These are phyloP conservation scores for Tadarida brasiliensis DNA, from an alignment of 2,797 vertebrate genomes.

Conservation along the genomic window DNA sequence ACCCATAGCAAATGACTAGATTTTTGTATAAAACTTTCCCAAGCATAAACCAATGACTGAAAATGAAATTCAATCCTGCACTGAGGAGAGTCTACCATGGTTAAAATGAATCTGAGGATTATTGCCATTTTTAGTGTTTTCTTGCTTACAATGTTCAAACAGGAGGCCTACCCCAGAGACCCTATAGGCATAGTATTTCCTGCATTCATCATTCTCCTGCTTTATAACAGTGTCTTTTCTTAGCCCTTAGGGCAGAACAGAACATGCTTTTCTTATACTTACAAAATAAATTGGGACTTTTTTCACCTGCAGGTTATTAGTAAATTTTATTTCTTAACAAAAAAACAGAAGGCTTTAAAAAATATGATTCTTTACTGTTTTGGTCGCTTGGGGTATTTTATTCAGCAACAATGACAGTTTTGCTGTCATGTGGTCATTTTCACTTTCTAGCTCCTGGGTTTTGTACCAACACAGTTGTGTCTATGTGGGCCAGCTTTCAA, in stretches of 20 bases:
- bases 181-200: constrained; percentile 26
- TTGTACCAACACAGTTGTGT: background rate
- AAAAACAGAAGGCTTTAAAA: constrained; percentile 11
- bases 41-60: constrained; percentile 52
- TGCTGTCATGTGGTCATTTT: background rate
- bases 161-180: background rate
- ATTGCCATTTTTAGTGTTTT: constrained; percentile 22
- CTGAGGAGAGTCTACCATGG: background rate
- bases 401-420: background rate
- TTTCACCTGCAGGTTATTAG: constrained; percentile 27
- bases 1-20: background rate
- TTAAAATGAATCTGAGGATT: constrained; percentile 10
- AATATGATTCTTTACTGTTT: constrained; percentile 4
- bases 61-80: constrained; percentile 22
- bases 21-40: constrained; percentile 47
- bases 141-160: constrained; percentile 38
- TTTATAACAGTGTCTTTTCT: constrained; percentile 71
- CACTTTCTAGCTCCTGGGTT: background rate
- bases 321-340: constrained; percentile 47
- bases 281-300: constrained; percentile 66
- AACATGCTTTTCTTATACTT: constrained; percentile 67
- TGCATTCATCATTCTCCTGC: constrained; percentile 59
- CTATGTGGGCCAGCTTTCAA: constrained; percentile 37
- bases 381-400: background rate
- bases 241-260: constrained; percentile 54